These are phyloP conservation scores for Euphysa ruthae DNA, from an alignment of 30 jellyfish, hydroid and myxozoan species.

Conservation along the genomic window DNA sequence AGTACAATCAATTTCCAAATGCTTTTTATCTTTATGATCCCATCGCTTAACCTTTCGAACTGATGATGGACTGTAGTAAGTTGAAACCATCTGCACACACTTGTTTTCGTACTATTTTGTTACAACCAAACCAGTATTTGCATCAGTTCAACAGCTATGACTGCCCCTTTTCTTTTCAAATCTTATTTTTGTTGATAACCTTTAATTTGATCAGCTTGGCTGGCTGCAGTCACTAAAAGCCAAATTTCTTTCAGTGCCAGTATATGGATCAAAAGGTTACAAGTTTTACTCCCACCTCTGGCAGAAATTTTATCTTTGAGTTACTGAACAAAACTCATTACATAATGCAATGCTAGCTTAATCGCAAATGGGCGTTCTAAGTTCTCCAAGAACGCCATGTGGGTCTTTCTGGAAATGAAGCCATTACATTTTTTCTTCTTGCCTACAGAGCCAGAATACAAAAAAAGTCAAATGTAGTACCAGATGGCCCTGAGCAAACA, in stretches of 20 bases:
- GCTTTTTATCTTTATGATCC: slow-evolving; percentile 13
- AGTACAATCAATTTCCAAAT: slow-evolving; percentile 10
- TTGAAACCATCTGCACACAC: slow-evolving; percentile 27
- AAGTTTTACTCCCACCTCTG: too few relatives aligned
- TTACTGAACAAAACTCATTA: slow-evolving; percentile 14
- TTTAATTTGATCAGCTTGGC: not conserved
- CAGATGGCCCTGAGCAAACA: slow-evolving; percentile 60
- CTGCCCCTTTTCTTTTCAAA: slow-evolving; percentile 6
- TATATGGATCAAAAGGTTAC: too few relatives aligned
- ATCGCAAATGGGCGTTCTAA: too few relatives aligned
- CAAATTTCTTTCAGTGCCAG: not conserved
- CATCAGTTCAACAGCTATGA: slow-evolving; percentile 29
- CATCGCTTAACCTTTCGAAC: slow-evolving; percentile 2
- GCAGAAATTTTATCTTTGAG: too few relatives aligned
- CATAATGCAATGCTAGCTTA: too few relatives aligned
- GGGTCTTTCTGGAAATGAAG: too few relatives aligned
- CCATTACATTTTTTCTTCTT: not conserved
- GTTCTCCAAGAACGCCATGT: too few relatives aligned
- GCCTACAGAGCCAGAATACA: not conserved
- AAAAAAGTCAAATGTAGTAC: slow-evolving; percentile 31
- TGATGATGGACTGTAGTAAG: slow-evolving; percentile 23
- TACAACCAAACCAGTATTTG: slow-evolving; percentile 38
- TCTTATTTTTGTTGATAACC: slow-evolving; percentile 5
- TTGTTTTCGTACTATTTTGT: slow-evolving; percentile 49
- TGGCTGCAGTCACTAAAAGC: not conserved